Conservation (phyloP, 2,888 invertebrate species). For the Andricus curvator region DNA sequence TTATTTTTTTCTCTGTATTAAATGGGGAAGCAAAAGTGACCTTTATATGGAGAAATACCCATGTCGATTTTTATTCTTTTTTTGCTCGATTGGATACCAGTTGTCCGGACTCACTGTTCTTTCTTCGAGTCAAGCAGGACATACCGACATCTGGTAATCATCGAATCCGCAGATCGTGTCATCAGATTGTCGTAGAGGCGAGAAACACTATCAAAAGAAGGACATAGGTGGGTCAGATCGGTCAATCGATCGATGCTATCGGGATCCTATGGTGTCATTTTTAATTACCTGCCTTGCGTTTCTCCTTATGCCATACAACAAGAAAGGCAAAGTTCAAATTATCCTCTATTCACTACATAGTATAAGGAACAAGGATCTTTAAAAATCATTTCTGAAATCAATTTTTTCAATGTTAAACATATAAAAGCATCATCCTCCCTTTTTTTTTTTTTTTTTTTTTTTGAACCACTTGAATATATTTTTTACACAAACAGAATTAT, state of each 20-base stretch:
- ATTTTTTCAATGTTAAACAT: too few species aligned
- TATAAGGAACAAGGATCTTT: too few species aligned
- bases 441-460: too few species aligned
- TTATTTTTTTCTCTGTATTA: too few species aligned
- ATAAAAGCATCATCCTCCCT: too few species aligned
- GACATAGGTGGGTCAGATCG: slow-evolving; percentile 45
- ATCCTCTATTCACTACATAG: too few species aligned
- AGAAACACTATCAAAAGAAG: slow-evolving; percentile 40
- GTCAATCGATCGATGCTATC: slow-evolving; percentile 53
- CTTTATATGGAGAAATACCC: too few species aligned
- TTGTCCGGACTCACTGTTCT: slow-evolving; percentile 24
- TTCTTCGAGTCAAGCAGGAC: slow-evolving; percentile 43
- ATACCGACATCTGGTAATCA: slow-evolving; percentile 44
- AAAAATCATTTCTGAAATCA: too few species aligned
- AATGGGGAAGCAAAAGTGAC: too few species aligned
- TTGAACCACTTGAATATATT: too few species aligned
- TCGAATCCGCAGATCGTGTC: slow-evolving; percentile 65
- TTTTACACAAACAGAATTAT: too few species aligned
- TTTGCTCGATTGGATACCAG: slow-evolving; percentile 29
- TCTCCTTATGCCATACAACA: not conserved
- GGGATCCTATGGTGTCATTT: slow-evolving; percentile 55
- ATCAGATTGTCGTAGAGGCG: slow-evolving; percentile 61
- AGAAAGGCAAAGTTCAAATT: too few species aligned
- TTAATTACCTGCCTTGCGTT: slow-evolving; percentile 58
- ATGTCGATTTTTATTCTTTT: not conserved